phyloP scores from a whole-genome alignment of 1,140 invertebrate species.

The Aethina tumida region DNA sequence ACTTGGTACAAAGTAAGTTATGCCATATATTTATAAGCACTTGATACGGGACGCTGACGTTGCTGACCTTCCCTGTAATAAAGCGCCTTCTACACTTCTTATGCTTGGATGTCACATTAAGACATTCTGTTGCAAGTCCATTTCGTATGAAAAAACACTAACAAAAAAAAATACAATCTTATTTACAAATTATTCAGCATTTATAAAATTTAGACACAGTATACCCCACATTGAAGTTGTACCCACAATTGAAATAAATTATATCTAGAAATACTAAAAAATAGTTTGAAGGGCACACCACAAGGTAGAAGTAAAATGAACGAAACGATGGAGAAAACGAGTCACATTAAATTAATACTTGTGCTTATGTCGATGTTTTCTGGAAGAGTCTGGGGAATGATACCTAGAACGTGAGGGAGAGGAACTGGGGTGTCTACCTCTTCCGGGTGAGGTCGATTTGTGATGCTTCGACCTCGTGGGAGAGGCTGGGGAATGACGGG shows the following conservation, averaged over 20 bases:
- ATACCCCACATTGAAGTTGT: not conserved
- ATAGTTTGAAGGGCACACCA: not conserved
- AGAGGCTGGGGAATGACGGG: conserved; percentile 24
- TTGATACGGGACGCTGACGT: too few relatives aligned
- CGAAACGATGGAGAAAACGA: not conserved
- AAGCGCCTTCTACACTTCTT: too few relatives aligned
- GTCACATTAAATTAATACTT: conserved; percentile 23
- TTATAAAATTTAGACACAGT: not conserved
- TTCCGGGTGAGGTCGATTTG: conserved; percentile 23
- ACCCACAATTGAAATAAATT: conserved; percentile 1
- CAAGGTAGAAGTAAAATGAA: not conserved
- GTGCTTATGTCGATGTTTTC: conserved; percentile 34
- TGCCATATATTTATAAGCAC: too few relatives aligned
- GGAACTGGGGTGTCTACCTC: conserved; percentile 16
- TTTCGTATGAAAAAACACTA: too few relatives aligned
- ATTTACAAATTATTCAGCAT: not conserved
- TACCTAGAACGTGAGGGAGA: conserved; percentile 26
- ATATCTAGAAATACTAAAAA: not conserved
- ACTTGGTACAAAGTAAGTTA: too few relatives aligned
- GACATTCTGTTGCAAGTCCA: too few relatives aligned
- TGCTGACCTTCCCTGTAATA: too few relatives aligned
- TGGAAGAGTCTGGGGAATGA: conserved; percentile 27
- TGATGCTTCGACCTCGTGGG: conserved; percentile 11
- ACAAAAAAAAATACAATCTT: not conserved
- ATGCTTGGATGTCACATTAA: too few relatives aligned